Evolutionary conservation across 2,113 vertebrate species (phyloP).

Genomic region (Lethenteron reissneri): DNA sequence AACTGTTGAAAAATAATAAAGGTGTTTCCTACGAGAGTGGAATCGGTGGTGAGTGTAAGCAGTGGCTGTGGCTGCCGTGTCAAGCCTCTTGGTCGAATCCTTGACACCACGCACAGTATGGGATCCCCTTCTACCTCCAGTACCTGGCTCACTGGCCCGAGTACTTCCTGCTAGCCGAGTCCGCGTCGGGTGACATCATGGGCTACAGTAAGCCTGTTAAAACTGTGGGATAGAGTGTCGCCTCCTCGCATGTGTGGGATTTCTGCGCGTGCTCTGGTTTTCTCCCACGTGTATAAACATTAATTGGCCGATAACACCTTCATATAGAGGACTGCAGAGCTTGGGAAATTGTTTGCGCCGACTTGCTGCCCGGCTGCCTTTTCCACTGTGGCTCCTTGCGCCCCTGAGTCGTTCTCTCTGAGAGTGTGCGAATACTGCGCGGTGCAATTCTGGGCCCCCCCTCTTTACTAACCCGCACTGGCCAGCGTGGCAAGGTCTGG

Average conservation of each 20-base stretch:
- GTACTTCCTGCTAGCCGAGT: slow-evolving; percentile 84
- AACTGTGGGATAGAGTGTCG: slow-evolving; percentile 12
- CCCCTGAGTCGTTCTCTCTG: too few species aligned
- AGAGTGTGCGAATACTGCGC: too few species aligned
- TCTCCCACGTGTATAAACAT: neutral
- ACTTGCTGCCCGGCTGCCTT: too few species aligned
- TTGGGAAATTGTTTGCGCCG: neutral
- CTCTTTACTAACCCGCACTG: too few species aligned
- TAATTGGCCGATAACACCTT: neutral
- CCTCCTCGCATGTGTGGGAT: slow-evolving; percentile 9
- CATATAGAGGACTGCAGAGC: neutral
- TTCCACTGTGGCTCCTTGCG: too few species aligned
- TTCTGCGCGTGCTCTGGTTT: neutral
- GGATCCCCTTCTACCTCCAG: slow-evolving; percentile 82
- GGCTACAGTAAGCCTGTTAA: slow-evolving; percentile 50
- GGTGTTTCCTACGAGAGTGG: slow-evolving; percentile 7
- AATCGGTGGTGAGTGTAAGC: neutral
- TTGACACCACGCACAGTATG: slow-evolving; percentile 42
- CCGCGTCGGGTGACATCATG: slow-evolving; percentile 79
- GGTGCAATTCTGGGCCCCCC: too few species aligned
- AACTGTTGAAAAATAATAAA: slow-evolving; percentile 4
- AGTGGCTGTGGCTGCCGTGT: slow-evolving; percentile 3
- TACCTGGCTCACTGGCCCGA: slow-evolving; percentile 92
- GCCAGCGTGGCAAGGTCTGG: too few species aligned
- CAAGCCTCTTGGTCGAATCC: slow-evolving; percentile 12